Conservation (phyloP, 92 coral and sea anemone genomes). For the Epizoanthus scotinus region DNA sequence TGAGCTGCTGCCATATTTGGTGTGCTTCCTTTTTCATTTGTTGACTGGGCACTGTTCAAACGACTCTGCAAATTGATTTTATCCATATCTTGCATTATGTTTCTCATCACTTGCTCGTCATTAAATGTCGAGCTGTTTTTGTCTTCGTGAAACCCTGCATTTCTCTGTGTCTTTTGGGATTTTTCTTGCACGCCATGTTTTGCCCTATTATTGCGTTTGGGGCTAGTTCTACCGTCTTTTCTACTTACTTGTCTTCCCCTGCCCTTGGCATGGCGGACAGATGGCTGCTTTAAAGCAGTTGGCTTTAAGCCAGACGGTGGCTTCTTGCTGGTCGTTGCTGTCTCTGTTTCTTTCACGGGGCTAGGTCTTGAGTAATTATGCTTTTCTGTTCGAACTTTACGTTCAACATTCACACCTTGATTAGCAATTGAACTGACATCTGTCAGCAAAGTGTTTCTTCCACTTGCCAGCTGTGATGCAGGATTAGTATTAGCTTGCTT, state of each 20-base stretch:
- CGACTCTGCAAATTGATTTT: slow-evolving; percentile 66
- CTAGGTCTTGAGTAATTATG: neutral
- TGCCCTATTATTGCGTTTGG: neutral
- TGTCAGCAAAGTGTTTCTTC: neutral
- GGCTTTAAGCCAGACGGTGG: slow-evolving; percentile 30
- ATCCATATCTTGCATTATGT: slow-evolving; percentile 79
- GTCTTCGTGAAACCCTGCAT: neutral
- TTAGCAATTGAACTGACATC: neutral
- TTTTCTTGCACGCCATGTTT: neutral
- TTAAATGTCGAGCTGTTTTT: neutral
- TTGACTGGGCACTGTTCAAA: slow-evolving; percentile 65
- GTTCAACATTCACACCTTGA: neutral
- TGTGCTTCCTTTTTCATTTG: slow-evolving; percentile 37
- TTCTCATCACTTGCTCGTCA: slow-evolving; percentile 65
- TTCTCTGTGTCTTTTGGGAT: neutral
- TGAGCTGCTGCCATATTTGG: neutral
- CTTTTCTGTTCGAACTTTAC: neutral
- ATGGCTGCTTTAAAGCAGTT: neutral
- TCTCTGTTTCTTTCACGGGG: neutral
- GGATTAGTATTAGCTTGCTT: neutral
- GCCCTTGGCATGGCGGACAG: neutral
- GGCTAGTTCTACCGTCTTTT: neutral
- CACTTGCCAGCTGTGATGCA: neutral
- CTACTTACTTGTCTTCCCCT: neutral
- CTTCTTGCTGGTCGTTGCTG: neutral